These are phyloP conservation scores for Falco punctatus DNA, from an alignment of 2,113 vertebrate species.

Conservation along the genomic window DNA sequence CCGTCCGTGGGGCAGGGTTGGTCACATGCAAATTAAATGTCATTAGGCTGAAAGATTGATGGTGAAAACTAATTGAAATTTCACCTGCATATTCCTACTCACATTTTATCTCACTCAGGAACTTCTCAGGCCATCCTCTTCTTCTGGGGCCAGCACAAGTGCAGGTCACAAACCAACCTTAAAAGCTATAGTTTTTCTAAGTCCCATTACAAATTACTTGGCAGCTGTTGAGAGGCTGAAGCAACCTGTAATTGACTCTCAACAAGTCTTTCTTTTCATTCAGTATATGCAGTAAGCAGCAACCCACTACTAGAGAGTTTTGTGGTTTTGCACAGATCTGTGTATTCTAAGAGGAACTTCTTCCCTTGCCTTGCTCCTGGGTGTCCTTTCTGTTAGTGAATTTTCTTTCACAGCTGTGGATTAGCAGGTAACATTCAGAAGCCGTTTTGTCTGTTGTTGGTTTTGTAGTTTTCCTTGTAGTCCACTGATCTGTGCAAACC, in stretches of 20 bases:
- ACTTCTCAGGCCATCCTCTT: background rate
- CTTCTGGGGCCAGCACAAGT: background rate
- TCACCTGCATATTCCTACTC: background rate
- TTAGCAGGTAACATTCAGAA: constrained; percentile 15
- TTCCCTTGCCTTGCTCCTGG: background rate
- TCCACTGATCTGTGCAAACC: constrained; percentile 35
- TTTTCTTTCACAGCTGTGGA: constrained; percentile 9
- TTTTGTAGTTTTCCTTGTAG: constrained; percentile 49
- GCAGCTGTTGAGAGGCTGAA: background rate
- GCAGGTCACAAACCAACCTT: background rate
- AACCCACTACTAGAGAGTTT: accelerated
- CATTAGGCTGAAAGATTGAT: background rate
- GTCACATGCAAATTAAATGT: background rate
- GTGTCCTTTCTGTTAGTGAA: background rate
- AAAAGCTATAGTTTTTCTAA: background rate
- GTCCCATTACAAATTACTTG: background rate
- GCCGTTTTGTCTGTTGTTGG: constrained; percentile 3
- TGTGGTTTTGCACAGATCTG: background rate
- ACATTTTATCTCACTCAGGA: background rate
- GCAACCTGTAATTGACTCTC: background rate
- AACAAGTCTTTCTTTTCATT: background rate
- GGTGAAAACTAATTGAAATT: background rate
- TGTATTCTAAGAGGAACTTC: background rate
- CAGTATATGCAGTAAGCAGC: background rate
- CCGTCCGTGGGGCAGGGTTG: accelerated